Conservation (phyloP, 2,113 vertebrate genomes). For the Antechinus stuartii region DNA sequence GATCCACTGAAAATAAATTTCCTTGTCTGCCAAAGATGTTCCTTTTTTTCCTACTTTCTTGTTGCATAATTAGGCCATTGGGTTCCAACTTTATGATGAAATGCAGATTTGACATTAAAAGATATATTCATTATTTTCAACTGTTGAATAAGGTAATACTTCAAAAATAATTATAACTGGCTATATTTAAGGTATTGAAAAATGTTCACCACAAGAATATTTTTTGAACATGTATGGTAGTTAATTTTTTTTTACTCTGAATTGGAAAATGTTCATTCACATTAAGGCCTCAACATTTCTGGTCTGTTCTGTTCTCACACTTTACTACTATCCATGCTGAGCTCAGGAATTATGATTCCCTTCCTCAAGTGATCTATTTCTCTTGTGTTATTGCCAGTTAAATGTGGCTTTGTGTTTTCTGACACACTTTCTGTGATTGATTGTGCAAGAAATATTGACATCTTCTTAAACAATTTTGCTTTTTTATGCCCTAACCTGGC, state of each 20-base stretch:
- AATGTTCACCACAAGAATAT: not conserved
- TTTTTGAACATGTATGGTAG: not conserved
- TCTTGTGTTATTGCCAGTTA: conserved; percentile 31
- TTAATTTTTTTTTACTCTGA: not conserved
- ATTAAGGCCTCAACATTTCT: not conserved
- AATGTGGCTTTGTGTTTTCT: conserved; percentile 18
- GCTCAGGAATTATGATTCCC: not conserved
- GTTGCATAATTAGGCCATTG: not conserved
- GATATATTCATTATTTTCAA: not conserved
- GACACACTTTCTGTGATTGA: not conserved
- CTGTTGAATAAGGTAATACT: not conserved
- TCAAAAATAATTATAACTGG: not conserved
- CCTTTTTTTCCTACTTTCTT: not conserved
- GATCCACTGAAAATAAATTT: not conserved
- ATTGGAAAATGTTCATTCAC: not conserved
- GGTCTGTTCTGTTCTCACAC: not conserved
- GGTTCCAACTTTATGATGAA: not conserved
- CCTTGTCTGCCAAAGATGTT: not conserved
- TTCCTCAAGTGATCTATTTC: not conserved
- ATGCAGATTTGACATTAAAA: not conserved
- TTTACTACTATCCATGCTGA: not conserved
- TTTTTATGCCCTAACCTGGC: not conserved
- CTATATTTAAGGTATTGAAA: not conserved
- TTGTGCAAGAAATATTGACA: not conserved
- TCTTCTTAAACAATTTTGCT: not conserved